phyloP scores from a whole-genome alignment of 1,140 invertebrate species.

The Cotesia chilonis region DNA sequence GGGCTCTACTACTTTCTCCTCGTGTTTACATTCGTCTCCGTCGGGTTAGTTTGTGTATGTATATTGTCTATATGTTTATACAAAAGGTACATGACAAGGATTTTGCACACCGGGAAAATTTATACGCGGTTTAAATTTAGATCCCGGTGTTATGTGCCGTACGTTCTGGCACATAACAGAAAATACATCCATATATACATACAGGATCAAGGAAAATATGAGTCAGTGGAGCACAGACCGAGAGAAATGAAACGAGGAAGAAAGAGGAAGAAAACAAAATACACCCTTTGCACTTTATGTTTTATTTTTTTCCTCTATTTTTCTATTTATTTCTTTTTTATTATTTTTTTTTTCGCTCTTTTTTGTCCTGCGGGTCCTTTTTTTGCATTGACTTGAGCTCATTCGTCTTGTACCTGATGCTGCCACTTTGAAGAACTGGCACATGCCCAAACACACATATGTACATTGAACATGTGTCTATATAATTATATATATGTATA shows the following conservation, averaged over 20 bases:
- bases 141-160: neutral
- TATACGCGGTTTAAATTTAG: conserved; percentile 30
- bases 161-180: too few species aligned
- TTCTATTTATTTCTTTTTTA: neutral
- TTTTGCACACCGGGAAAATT: conserved; percentile 22
- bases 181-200: neutral
- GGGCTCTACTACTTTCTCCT: neutral
- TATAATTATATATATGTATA: too few species aligned
- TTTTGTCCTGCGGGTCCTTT: conserved; percentile 20
- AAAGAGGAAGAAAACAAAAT: conserved; percentile 11
- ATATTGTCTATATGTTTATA: too few species aligned
- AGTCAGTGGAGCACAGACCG: conserved; percentile 28
- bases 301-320: conserved; percentile 31
- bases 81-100: too few species aligned
- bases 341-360: conserved; percentile 4
- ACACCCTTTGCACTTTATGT: neutral
- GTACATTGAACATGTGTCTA: neutral
- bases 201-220: conserved; percentile 32
- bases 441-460: conserved; percentile 16
- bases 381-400: neutral
- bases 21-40: conserved; percentile 11
- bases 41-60: neutral
- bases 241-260: conserved; percentile 26
- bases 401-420: too few species aligned
- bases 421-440: conserved; percentile 5